Evolutionary conservation across 1,140 invertebrate genomes (phyloP).

Genomic region (Drosophila ogumai): DNA sequence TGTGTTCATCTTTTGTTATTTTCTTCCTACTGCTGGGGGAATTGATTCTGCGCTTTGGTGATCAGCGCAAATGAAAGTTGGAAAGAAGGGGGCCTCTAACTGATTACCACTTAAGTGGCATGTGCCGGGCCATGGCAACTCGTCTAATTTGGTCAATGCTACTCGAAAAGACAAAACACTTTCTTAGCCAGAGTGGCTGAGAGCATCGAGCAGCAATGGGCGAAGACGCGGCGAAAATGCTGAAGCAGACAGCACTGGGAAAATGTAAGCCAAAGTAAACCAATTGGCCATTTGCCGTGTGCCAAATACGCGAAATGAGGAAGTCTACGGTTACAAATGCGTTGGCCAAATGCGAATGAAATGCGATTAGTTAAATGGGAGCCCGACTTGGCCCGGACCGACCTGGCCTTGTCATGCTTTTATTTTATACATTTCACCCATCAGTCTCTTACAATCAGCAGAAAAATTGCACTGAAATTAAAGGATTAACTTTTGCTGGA

Average conservation of each 20-base stretch:
- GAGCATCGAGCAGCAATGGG: not conserved
- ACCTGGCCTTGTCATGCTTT: conserved; percentile 66
- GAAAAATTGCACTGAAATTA: conserved; percentile 3
- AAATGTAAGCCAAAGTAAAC: conserved; percentile 63
- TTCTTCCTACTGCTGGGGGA: conserved; percentile 14
- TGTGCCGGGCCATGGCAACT: conserved; percentile 56
- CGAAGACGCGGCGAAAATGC: conserved; percentile 19
- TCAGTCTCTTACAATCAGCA: conserved; percentile 7
- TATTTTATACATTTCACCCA: conserved; percentile 31
- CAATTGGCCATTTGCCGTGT: conserved; percentile 60
- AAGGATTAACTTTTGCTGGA: not conserved
- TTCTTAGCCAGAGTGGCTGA: conserved; percentile 45
- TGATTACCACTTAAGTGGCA: conserved; percentile 73
- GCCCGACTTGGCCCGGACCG: conserved; percentile 47
- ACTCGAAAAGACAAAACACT: conserved; percentile 54
- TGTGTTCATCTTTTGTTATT: conserved; percentile 13
- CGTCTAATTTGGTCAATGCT: conserved; percentile 76
- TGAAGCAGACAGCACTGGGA: conserved; percentile 26
- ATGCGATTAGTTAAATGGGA: conserved; percentile 70
- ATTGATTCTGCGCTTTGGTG: conserved; percentile 65
- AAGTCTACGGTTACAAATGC: conserved; percentile 72
- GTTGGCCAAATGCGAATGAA: conserved; percentile 55
- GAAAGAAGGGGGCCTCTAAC: conserved; percentile 26
- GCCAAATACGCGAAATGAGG: conserved; percentile 57
- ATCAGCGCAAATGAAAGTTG: conserved; percentile 74